A percentile compares a stretch with the other conserved stretches of the same genome.
Evolutionary conservation across 2,797 vertebrate species (phyloP).

Genomic region (Cygnus olor): DNA sequence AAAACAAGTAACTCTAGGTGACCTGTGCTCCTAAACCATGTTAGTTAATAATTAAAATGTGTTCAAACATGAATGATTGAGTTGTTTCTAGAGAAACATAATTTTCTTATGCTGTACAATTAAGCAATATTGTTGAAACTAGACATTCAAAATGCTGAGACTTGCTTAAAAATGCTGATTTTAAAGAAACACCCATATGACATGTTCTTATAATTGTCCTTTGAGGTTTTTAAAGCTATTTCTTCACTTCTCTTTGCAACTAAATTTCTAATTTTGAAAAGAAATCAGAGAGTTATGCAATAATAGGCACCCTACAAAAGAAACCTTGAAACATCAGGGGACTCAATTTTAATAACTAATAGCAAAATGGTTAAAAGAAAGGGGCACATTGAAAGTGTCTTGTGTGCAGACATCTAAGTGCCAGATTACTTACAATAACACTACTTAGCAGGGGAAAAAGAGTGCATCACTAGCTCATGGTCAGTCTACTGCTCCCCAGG

Average conservation of each 20-base stretch:
- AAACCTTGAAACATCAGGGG: background rate
- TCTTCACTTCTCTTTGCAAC: background rate
- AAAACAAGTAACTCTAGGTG: background rate
- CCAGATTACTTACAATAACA: background rate
- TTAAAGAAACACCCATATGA: background rate
- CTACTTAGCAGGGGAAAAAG: rapidly evolving
- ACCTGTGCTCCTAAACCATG: background rate
- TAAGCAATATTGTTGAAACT: constrained; percentile 25
- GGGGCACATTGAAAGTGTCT: background rate
- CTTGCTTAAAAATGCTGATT: constrained; percentile 10
- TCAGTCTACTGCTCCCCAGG: background rate
- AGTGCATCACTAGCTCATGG: background rate
- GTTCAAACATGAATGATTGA: constrained; percentile 19
- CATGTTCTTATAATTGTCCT: background rate
- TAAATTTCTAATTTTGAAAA: background rate
- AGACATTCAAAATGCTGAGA: constrained; percentile 7
- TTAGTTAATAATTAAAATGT: constrained; percentile 45
- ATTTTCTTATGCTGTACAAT: background rate
- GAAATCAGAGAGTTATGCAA: background rate
- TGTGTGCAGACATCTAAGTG: background rate
- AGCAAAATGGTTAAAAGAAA: background rate
- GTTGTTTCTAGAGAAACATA: background rate
- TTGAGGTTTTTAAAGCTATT: background rate
- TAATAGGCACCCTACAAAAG: background rate
- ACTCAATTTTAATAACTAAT: background rate